These are phyloP conservation scores for Rhea americana DNA, from an alignment of 2,113 vertebrate species.

Conservation along the genomic window DNA sequence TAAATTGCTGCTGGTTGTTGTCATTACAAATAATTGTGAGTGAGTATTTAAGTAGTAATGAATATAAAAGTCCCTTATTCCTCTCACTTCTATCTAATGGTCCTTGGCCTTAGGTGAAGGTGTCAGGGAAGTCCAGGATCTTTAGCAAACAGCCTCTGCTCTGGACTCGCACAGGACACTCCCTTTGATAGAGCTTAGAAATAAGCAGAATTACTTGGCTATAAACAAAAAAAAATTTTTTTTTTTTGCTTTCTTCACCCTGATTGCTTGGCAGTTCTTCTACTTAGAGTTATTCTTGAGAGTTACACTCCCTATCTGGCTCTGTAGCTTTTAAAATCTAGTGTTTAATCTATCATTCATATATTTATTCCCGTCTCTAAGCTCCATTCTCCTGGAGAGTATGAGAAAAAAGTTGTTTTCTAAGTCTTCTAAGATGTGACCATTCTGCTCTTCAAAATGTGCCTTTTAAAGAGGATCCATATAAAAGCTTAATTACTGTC, in stretches of 20 bases:
- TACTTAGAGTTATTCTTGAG: not conserved
- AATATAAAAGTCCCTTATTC: not conserved
- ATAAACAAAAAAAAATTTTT: not conserved
- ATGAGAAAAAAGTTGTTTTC: not conserved
- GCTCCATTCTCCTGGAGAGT: not conserved
- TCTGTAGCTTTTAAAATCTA: not conserved
- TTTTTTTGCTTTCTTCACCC: not conserved
- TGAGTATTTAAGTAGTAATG: not conserved
- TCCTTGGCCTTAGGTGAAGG: not conserved
- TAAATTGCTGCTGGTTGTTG: not conserved
- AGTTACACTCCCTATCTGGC: not conserved
- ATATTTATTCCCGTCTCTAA: not conserved
- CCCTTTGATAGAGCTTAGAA: not conserved
- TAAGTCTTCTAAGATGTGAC: not conserved
- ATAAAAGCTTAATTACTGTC: not conserved
- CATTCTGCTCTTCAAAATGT: not conserved
- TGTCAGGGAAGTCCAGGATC: not conserved
- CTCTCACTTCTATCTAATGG: not conserved
- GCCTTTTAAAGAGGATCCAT: not conserved
- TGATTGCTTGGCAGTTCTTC: not conserved
- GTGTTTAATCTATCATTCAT: not conserved
- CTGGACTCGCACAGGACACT: fast-evolving
- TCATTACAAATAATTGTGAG: not conserved
- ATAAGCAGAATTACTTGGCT: not conserved
- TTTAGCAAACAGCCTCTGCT: not conserved